phyloP scores from a whole-genome alignment of 1,140 invertebrate species.

The Oreohelix idahoensis region DNA sequence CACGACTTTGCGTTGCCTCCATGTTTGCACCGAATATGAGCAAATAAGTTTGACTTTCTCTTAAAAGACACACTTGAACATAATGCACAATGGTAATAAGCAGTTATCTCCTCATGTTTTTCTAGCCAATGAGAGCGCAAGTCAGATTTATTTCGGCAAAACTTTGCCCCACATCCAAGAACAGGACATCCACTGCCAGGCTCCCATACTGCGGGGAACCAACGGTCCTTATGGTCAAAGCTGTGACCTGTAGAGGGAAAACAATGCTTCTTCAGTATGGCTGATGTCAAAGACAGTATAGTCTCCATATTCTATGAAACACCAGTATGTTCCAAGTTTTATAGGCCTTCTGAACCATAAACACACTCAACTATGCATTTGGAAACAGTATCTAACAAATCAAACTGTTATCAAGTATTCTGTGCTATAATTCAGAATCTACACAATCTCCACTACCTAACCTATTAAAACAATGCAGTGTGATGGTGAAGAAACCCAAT shows the following conservation, averaged over 20 bases:
- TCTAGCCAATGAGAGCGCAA: conserved; percentile 31
- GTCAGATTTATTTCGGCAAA: conserved; percentile 24
- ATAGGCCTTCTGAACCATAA: no score
- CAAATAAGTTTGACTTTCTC: conserved; percentile 32
- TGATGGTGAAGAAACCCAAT: no score
- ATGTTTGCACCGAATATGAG: conserved; percentile 25
- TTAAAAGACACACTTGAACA: conserved; percentile 19
- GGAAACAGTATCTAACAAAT: no score
- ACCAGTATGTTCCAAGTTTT: neutral
- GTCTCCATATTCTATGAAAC: neutral
- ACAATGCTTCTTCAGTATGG: conserved; percentile 12
- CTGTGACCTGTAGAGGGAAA: conserved; percentile 29
- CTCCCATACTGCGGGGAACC: conserved; percentile 11
- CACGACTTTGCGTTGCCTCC: neutral
- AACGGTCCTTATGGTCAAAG: neutral
- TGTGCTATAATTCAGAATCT: no score
- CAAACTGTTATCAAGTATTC: no score
- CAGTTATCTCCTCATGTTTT: conserved; percentile 33
- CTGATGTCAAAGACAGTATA: neutral
- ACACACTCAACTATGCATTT: no score
- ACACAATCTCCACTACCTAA: no score
- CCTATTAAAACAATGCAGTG: no score
- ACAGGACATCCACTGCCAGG: conserved; percentile 38
- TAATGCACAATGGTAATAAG: conserved; percentile 23
- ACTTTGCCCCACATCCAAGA: conserved; percentile 31